These are phyloP conservation scores for Metellina segmentata DNA, from an alignment of 2,888 invertebrate genomes.

Conservation along the genomic window DNA sequence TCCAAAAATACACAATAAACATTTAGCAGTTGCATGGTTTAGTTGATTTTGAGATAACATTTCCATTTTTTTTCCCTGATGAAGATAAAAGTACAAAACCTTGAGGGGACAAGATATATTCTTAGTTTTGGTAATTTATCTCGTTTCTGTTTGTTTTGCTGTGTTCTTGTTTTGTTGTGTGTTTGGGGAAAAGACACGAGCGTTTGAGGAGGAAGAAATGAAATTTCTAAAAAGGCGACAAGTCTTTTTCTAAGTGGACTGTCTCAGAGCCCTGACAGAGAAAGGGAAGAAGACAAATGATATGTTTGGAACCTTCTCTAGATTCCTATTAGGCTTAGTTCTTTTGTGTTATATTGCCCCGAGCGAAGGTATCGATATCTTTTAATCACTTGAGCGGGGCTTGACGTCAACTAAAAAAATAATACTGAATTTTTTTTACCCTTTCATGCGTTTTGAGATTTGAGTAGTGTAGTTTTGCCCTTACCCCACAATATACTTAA, in stretches of 20 bases:
- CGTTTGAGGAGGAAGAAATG: background rate
- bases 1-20: background rate
- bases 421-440: background rate
- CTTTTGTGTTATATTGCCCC: background rate
- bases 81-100: slow-evolving; percentile 22
- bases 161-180: background rate
- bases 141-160: slow-evolving; percentile 21
- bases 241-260: slow-evolving; percentile 11
- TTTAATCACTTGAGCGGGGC: slow-evolving; percentile 8
- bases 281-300: background rate
- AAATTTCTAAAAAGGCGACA: slow-evolving; percentile 18
- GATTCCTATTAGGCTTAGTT: background rate
- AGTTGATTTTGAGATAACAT: slow-evolving; percentile 25
- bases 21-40: slow-evolving; percentile 7
- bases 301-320: background rate
- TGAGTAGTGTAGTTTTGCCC: too few relatives aligned
- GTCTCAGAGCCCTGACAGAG: slow-evolving; percentile 14
- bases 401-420: background rate
- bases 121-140: slow-evolving; percentile 13
- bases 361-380: background rate
- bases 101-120: slow-evolving; percentile 19
- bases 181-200: background rate
- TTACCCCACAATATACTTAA: too few relatives aligned
- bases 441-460: too few relatives aligned
- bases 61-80: background rate